A percentile compares a stretch with the other conserved stretches of the same genome.
phyloP scores from a whole-genome alignment of 2,888 invertebrate genomes.

The Perizoma affinitatum region DNA sequence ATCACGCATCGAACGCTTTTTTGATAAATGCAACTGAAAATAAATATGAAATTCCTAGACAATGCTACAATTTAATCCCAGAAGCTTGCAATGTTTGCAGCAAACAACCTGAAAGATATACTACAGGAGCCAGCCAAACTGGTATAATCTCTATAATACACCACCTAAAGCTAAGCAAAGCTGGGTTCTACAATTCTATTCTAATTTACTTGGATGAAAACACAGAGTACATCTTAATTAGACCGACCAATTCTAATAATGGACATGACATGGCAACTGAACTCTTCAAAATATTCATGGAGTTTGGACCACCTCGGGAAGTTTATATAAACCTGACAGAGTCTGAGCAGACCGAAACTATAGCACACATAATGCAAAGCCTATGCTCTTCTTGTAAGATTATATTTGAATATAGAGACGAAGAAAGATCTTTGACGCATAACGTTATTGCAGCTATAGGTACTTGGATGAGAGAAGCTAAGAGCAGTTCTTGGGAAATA shows the following conservation, averaged over 20 bases:
- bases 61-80: conserved; percentile 14
- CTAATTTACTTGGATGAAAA: conserved; percentile 10
- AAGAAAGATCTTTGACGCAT: background rate
- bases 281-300: conserved; percentile 19
- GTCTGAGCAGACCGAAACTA: background rate
- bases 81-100: conserved; percentile 6
- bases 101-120: background rate
- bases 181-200: background rate
- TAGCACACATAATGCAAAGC: background rate
- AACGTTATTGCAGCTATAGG: conserved; percentile 4
- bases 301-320: conserved; percentile 7
- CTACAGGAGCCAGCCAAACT: background rate
- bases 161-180: background rate
- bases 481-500: conserved; percentile 5
- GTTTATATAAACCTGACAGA: background rate
- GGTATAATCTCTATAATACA: conserved; percentile 10
- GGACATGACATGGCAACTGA: background rate
- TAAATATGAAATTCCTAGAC: conserved; percentile 5
- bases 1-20: background rate
- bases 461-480: conserved; percentile 6
- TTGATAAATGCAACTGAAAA: background rate
- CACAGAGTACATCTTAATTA: conserved; percentile 10
- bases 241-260: background rate
- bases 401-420: background rate
- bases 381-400: conserved; percentile 4